Evolutionary conservation across 2,888 invertebrate species (phyloP).

Genomic region (Hypomecis atomaria): DNA sequence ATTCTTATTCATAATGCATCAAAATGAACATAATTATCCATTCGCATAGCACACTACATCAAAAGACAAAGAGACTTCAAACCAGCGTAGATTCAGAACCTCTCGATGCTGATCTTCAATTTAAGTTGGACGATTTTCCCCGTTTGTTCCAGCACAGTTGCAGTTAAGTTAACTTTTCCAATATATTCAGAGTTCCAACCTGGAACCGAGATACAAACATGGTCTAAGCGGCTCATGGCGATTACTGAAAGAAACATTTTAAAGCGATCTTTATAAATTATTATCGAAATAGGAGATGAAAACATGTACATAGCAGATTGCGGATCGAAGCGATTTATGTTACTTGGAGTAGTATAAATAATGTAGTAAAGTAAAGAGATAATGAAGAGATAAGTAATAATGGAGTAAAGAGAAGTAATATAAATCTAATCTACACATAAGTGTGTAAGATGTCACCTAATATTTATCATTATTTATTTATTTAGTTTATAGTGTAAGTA

Average conservation of each 20-base stretch:
- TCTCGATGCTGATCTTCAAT: constrained; percentile 66
- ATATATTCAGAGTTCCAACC: constrained; percentile 56
- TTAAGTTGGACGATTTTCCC: constrained; percentile 67
- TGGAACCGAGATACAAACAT: constrained; percentile 31
- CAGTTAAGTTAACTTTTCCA: constrained; percentile 58
- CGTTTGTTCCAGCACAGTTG: constrained; percentile 39
- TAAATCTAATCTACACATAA: too few species aligned
- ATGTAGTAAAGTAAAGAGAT: too few species aligned
- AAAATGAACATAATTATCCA: not conserved
- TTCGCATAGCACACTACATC: not conserved
- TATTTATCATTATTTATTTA: too few species aligned
- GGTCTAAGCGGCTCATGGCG: constrained; percentile 9
- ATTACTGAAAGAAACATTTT: not conserved
- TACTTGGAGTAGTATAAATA: too few species aligned
- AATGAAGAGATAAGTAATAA: too few species aligned
- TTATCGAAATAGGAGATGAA: too few species aligned
- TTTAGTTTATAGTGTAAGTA: too few species aligned
- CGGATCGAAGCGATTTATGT: too few species aligned
- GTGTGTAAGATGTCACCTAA: too few species aligned
- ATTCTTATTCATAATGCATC: not conserved
- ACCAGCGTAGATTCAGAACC: constrained; percentile 52
- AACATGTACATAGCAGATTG: too few species aligned
- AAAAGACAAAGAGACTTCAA: constrained; percentile 34
- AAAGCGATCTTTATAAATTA: not conserved
- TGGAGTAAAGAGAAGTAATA: too few species aligned